A percentile compares a stretch with the other conserved stretches of the same genome.
These are phyloP conservation scores for Remorina albescens DNA, from an alignment of 2,797 vertebrate species.

Conservation along the genomic window DNA sequence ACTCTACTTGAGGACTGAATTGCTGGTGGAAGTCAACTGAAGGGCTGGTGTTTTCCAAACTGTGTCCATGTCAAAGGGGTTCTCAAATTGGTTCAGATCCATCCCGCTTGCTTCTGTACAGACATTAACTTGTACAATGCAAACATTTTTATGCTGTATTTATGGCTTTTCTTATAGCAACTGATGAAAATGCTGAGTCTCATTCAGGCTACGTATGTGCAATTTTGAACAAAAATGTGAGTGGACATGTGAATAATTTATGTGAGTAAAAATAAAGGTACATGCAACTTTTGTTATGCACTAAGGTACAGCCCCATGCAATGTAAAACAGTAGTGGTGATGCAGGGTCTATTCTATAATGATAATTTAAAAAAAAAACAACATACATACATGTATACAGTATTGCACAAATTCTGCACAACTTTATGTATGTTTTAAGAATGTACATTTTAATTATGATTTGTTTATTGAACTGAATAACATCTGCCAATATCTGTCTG, in stretches of 20 bases:
- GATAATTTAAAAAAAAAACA: conserved; percentile 21
- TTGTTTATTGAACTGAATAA: conserved; percentile 69
- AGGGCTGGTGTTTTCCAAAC: conserved; percentile 52
- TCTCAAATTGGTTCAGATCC: conserved; percentile 36
- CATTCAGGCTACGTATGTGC: conserved; percentile 42
- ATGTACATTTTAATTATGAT: conserved; percentile 72
- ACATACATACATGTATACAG: conserved; percentile 61
- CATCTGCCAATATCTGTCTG: conserved; percentile 68
- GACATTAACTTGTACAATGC: conserved; percentile 38
- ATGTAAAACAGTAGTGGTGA: conserved; percentile 52
- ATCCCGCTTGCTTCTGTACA: conserved; percentile 47
- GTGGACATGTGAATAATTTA: conserved; percentile 55
- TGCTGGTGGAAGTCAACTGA: conserved; percentile 42
- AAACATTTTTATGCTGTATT: conserved; percentile 62
- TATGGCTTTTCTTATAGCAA: conserved; percentile 57
- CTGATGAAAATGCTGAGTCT: conserved; percentile 41
- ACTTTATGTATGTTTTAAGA: conserved; percentile 72
- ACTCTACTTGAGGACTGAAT: conserved; percentile 30
- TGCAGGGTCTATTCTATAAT: conserved; percentile 51
- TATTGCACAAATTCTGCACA: conserved; percentile 75
- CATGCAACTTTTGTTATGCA: conserved; percentile 66
- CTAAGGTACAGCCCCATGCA: conserved; percentile 48
- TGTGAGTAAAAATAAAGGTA: conserved; percentile 50
- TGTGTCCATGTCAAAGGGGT: conserved; percentile 37
- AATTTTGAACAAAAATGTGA: conserved; percentile 53